Percentiles rank a stretch among this genome's conserved stretches.
Conservation (phyloP, 2,113 vertebrate genomes). For the Campylomormyrus numenius region DNA sequence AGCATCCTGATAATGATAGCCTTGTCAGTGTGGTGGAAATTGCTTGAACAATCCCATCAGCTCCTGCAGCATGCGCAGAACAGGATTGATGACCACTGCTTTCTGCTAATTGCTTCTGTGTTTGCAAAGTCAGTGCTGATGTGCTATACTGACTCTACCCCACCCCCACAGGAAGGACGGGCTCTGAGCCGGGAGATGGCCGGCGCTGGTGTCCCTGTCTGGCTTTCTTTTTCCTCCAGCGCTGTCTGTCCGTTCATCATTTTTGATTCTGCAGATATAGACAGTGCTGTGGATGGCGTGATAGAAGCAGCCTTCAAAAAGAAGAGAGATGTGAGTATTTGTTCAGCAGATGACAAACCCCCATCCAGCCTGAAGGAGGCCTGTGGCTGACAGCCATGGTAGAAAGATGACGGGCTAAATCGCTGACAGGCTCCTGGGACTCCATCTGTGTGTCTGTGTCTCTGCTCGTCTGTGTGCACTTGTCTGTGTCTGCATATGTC, state of each 20-base stretch:
- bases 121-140: neutral
- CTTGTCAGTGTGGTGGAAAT: neutral
- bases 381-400: neutral
- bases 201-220: constrained; percentile 43
- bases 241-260: constrained; percentile 59
- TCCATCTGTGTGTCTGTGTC: neutral
- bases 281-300: constrained; percentile 62
- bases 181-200: constrained; percentile 41
- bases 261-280: constrained; percentile 63
- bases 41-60: neutral
- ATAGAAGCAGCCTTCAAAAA: constrained; percentile 56
- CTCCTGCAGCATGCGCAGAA: neutral
- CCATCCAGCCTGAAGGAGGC: neutral
- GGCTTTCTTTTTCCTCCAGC: constrained; percentile 43
- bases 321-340: constrained; percentile 49
- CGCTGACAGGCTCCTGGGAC: neutral
- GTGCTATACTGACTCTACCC: neutral
- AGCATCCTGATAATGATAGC: neutral
- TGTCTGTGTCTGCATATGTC: neutral
- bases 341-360: neutral
- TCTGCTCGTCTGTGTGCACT: neutral
- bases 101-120: neutral
- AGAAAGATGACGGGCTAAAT: neutral
- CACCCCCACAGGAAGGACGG: constrained; percentile 40
- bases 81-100: neutral